A percentile compares a stretch with the other conserved stretches of the same genome.
Evolutionary conservation across 2,113 vertebrate species (phyloP).

Genomic region (Ellobius talpinus): DNA sequence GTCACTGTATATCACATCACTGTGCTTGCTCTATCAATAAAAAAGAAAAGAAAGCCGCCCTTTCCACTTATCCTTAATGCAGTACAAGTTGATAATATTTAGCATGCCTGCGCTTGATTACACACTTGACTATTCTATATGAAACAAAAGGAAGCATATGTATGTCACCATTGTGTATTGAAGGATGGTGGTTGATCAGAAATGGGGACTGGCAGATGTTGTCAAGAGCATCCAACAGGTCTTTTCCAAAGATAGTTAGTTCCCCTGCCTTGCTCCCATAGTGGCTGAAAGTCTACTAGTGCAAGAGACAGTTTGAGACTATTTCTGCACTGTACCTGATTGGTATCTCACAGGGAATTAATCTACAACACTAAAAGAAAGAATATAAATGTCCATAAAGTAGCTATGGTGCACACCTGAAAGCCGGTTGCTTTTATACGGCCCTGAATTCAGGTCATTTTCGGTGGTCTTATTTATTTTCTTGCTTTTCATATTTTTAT

Average conservation of each 20-base stretch:
- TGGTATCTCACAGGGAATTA: not conserved
- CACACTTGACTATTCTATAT: not conserved
- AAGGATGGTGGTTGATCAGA: not conserved
- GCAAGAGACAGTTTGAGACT: not conserved
- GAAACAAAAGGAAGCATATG: not conserved
- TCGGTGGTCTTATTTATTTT: not conserved
- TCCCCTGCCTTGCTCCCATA: not conserved
- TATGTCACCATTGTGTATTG: not conserved
- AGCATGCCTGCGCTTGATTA: not conserved
- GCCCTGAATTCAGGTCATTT: not conserved
- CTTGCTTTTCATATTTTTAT: not conserved
- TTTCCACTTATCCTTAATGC: not conserved
- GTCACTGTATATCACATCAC: not conserved
- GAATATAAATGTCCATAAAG: not conserved
- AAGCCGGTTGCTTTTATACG: not conserved
- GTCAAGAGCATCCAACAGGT: no score
- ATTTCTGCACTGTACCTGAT: not conserved
- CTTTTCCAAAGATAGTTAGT: not conserved
- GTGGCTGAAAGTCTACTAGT: not conserved
- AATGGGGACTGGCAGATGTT: not conserved
- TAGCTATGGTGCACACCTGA: not conserved
- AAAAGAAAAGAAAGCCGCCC: rapidly evolving
- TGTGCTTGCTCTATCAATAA: rapidly evolving
- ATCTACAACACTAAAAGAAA: not conserved
- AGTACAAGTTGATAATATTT: not conserved